A percentile compares a stretch with the other conserved stretches of the same genome.
These are phyloP conservation scores for Holcopasites calliopsidis DNA, from an alignment of 1,140 invertebrate species.

Conservation along the genomic window DNA sequence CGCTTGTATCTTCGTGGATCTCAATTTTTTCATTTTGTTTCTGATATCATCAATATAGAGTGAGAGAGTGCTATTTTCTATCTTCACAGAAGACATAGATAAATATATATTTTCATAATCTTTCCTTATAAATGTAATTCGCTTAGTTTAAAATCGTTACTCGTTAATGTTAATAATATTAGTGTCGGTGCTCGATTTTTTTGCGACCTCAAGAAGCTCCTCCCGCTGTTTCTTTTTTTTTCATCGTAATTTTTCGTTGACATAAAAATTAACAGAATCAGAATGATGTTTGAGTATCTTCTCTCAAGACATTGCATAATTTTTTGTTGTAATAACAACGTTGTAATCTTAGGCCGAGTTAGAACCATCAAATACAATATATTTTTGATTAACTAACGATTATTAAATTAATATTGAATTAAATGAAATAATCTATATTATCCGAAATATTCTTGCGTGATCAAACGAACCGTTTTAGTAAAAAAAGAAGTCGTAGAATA, in stretches of 20 bases:
- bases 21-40: slow-evolving; percentile 69
- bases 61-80: slow-evolving; percentile 80
- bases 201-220: slow-evolving; percentile 68
- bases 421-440: neutral
- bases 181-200: slow-evolving; percentile 78
- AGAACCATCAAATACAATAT: slow-evolving; percentile 37
- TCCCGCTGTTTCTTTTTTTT: slow-evolving; percentile 48
- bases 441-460: neutral
- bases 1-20: slow-evolving; percentile 68
- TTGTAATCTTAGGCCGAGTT: slow-evolving; percentile 28
- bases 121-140: slow-evolving; percentile 80
- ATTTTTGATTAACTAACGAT: neutral
- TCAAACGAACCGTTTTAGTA: neutral
- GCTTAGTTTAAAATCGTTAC: slow-evolving; percentile 79
- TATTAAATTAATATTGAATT: neutral
- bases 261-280: slow-evolving; percentile 57
- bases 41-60: slow-evolving; percentile 79
- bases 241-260: slow-evolving; percentile 66
- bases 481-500: neutral
- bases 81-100: slow-evolving; percentile 84
- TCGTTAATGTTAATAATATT: slow-evolving; percentile 81
- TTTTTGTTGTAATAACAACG: slow-evolving; percentile 29
- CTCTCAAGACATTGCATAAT: slow-evolving; percentile 48
- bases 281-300: slow-evolving; percentile 58
- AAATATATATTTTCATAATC: slow-evolving; percentile 82